Percentiles rank a stretch among this genome's conserved stretches.
Conservation (phyloP, 64 coral and sea anemone species). For the Montipora efflorescens region DNA sequence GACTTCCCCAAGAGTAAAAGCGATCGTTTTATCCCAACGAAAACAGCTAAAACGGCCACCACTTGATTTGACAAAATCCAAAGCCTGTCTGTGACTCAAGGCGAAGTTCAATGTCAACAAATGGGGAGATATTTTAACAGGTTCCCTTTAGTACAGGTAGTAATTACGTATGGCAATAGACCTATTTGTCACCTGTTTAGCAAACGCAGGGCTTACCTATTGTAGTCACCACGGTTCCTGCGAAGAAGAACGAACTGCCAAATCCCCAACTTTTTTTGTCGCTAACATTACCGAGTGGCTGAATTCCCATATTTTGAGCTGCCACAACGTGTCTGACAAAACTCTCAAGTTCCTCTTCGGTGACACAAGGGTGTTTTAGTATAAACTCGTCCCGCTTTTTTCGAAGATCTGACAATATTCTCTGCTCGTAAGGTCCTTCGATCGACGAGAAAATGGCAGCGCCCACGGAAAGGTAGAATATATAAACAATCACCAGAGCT, state of each 20-base stretch:
- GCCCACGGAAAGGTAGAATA: constrained; percentile 89
- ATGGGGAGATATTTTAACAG: not conserved
- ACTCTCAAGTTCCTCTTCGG: constrained; percentile 71
- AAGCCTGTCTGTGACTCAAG: not conserved
- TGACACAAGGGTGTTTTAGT: constrained; percentile 75
- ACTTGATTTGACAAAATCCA: not conserved
- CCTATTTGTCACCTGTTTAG: constrained; percentile 14
- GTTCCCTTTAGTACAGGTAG: not conserved
- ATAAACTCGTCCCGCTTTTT: constrained; percentile 84
- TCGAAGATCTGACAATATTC: constrained; percentile 67
- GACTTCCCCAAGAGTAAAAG: too few relatives aligned
- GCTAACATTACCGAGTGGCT: constrained; percentile 66
- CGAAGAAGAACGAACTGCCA: constrained; percentile 92
- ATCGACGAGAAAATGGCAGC: constrained; percentile 95
- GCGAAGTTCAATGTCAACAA: not conserved
- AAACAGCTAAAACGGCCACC: not conserved
- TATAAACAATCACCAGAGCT: constrained; percentile 81
- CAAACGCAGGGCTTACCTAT: constrained; percentile 68
- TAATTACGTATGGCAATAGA: constrained; percentile 12
- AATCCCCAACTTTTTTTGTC: constrained; percentile 85
- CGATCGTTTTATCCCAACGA: too few relatives aligned
- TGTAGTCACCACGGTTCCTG: constrained; percentile 85
- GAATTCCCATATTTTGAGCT: constrained; percentile 83
- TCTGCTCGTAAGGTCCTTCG: constrained; percentile 87
- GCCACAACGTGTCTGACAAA: constrained; percentile 72